Conservation (phyloP, 2,113 vertebrate species). For the Lepus europaeus region DNA sequence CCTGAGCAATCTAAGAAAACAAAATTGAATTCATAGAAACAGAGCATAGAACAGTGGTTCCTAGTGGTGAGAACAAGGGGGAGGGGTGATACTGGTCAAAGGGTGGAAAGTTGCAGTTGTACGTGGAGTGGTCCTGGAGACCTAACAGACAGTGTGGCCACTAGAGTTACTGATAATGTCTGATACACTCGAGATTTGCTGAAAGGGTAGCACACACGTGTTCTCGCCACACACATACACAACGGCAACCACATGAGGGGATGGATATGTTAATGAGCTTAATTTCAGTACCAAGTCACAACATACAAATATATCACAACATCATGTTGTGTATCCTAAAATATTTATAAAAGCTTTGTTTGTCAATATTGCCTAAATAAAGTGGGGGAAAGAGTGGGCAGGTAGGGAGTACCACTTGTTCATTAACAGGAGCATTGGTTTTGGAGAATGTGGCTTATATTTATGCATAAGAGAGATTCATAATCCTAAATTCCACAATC, state of each 20-base stretch:
- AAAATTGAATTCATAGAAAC: not conserved
- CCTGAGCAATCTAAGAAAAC: not conserved
- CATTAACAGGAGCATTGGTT: constrained; percentile 20
- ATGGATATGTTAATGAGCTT: not conserved
- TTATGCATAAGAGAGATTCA: constrained; percentile 30
- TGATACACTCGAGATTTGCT: not conserved
- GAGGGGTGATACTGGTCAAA: not conserved
- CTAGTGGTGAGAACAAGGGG: not conserved
- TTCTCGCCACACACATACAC: not conserved
- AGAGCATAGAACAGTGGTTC: not conserved
- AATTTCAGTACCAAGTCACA: not conserved
- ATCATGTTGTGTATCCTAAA: not conserved
- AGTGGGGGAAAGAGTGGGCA: constrained; percentile 4
- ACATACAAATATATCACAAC: not conserved
- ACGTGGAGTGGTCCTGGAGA: not conserved
- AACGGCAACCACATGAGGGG: not conserved
- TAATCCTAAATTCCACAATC: constrained; percentile 56
- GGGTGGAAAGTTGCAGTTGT: not conserved
- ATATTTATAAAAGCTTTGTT: not conserved
- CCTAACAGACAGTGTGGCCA: not conserved
- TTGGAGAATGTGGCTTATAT: constrained; percentile 23
- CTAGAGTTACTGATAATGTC: not conserved
- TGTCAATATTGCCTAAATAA: not conserved
- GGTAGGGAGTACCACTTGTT: not conserved
- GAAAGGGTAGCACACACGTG: not conserved